Evolutionary conservation across 2,888 invertebrate species (phyloP), one percentile per base, ranked within the genome.

Genomic region (Amphipyra tragopoginis): DNA sequence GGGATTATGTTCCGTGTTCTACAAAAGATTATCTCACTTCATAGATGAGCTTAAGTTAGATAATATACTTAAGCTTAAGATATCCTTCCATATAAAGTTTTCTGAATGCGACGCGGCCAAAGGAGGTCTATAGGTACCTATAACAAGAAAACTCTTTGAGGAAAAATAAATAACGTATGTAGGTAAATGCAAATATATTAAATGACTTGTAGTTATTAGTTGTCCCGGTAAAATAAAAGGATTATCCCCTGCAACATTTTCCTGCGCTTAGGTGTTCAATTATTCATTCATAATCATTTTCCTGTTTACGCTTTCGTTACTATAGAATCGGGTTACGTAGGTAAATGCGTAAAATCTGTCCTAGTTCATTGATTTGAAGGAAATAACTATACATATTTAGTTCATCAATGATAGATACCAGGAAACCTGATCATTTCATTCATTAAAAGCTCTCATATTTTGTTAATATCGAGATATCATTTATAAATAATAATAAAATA

Each of bases 231-330:
- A 3, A 21, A 29, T 21, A 10, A 33, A 42, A 39, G 56, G 50
- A 40, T 72, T 71, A 50, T 48, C 57, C 68, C 52, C 5, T 29
- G 29, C 26, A 33, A 13, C 5, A 43, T 47, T 58, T 39, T 33
- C 15, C 15, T 53, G 7, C 2, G 29, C 14, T 47, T 36, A 34
- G 26, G 6, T 11, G 15, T 36, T 34, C 11, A 55, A 49, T 61
- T 11, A 10, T 36, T 34, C 11, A 55, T 52, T 61, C 10, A 49
- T 26, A 9, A 40, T 26, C 0, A 11, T 4, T 44, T 71, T 71
- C 65, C 65, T 68, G 65, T 68, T 64, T 21, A 38, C 15, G 6
- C 13, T 13, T 51, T 11, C 7, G n/a, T 13, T 43, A 26, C 11
- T 9, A 14, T 21, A 1, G 5, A 7, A 29, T 5, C 5, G 1